Evolutionary conservation across 2,888 invertebrate species (phyloP), one percentile per base, ranked within the genome.

Genomic region (Mesopsocus fuscifrons): DNA sequence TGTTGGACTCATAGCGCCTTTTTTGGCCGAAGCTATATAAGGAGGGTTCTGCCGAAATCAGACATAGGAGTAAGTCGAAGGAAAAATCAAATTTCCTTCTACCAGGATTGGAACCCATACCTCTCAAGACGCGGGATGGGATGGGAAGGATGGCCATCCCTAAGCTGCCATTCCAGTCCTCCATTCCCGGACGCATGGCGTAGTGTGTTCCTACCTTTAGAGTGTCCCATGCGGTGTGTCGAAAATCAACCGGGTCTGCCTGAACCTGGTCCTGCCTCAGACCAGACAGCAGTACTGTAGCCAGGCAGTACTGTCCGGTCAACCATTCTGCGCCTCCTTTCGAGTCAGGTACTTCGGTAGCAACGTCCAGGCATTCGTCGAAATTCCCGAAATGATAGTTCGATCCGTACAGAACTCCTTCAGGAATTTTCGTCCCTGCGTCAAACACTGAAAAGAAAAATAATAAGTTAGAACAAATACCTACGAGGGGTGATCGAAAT

Each of bases 301-400:
- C 38, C 6, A 38, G 38, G 20, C 38, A 38, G 38, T 38, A 38
- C 21, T 38, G 38, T 6, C 38, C 38, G 18, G n/a, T 38, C 3
- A 38, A 11, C 5, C n/a, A 18, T 13, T 38, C 38, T 33, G 15
- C 33, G 15, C 17, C 33, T 15, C 33, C 33, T 11, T 26, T 26
- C 26, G 6, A 6, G 26, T 26, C 26, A 11, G 17, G 32, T 6
- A 20, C 11, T n/a, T n/a, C 35, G 13, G 21, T 30, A 9, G 17
- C 20, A 15, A 41, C 32, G 18, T 13, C 17, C n/a, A 46, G 18
- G 35, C 47, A 47, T 41, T 47, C 47, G 23, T 47, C 47, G 34
- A 44, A 47, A 34, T 46, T 38, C n/a, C 47, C 47, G 13, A 47
- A 35, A 22, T 20, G 30, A 30, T 41, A 41, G 8, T 17, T 20